Evolutionary conservation across 2,113 vertebrate genomes (phyloP).

Genomic region (Cyanoramphus novaezelandiae): DNA sequence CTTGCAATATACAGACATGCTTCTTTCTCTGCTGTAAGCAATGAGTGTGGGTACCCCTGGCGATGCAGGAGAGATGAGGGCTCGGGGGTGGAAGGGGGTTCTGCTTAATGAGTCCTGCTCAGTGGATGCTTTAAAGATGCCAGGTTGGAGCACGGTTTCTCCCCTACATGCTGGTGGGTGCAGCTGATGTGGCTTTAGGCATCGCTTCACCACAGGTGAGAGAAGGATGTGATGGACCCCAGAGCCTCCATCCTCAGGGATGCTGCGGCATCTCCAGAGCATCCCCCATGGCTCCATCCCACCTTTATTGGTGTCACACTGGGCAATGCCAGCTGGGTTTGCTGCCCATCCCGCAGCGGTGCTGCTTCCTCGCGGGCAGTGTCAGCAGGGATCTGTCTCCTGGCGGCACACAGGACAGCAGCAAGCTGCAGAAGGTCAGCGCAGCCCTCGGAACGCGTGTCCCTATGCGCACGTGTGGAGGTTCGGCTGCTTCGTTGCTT

Average conservation of each 20-base stretch:
- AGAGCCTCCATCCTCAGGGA: neutral
- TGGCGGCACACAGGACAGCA: neutral
- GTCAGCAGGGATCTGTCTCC: slow-evolving; percentile 10
- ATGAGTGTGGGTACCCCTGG: accelerated
- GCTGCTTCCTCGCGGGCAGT: neutral
- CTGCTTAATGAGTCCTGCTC: neutral
- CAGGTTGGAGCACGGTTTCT: neutral
- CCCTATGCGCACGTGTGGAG: accelerated
- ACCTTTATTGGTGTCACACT: neutral
- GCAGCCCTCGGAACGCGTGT: neutral
- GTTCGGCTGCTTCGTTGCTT: neutral
- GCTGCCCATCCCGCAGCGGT: neutral
- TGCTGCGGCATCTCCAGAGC: neutral
- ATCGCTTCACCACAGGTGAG: accelerated
- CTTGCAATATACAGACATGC: neutral
- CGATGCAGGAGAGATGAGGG: accelerated
- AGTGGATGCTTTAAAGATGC: neutral
- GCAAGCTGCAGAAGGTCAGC: slow-evolving; percentile 19
- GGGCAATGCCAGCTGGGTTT: neutral
- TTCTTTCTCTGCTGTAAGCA: neutral
- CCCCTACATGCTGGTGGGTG: accelerated
- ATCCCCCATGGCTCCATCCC: neutral
- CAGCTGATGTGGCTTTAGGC: neutral
- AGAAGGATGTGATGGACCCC: neutral
- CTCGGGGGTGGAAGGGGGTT: accelerated